Evolutionary conservation across 1,140 invertebrate genomes (phyloP), one percentile per base, ranked within the genome.

Genomic region (Eciton burchellii): DNA sequence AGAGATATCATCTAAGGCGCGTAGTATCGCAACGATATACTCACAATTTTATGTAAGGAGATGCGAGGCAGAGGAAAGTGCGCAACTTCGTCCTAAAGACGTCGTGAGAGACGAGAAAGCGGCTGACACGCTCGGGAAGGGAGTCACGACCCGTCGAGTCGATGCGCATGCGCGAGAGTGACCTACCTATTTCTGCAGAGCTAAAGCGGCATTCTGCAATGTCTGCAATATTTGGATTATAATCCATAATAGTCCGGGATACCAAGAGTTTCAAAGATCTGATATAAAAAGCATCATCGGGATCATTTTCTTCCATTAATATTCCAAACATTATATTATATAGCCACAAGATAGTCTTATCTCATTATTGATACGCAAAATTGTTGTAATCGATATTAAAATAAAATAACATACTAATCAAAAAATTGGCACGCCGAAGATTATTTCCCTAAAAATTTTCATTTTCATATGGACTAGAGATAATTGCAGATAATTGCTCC

Each of bases 21-120:
- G 6, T 19, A 21, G 19, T 0, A 1, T 0, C 8, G 0, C 11
- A 11, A 68, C 14, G 62, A 43, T 29, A 49, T 91, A 92, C 91
- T 92, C 88, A 92, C 91, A 56, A 59, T 88, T 87, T 86, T 82
- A 79, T 88, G 85, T 91, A 79, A 87, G 81, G 66, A 76, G 71
- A 63, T 29, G 71, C 71, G 59, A 85, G 54, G 68, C 59, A 52
- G n/a, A n/a, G 59, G 83, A 87, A 90, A 86, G 83, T 83, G 59
- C 63, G 83, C 81, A 77, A 81, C 56, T 85, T 84, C 62, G 60
- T 43, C 49, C 29, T 29, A 74, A 54, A 81, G 74, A 87, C 89
- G 72, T 84, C 82, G 74, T 65, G 76, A 83, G 81, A 89, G 60
- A 57, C 66, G 83, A 83, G 54, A 54, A 52, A 47, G 49, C 24